These are phyloP conservation scores for Anneissia japonica DNA, from an alignment of 35 echinoderm and acorn worm species.

Conservation along the genomic window DNA sequence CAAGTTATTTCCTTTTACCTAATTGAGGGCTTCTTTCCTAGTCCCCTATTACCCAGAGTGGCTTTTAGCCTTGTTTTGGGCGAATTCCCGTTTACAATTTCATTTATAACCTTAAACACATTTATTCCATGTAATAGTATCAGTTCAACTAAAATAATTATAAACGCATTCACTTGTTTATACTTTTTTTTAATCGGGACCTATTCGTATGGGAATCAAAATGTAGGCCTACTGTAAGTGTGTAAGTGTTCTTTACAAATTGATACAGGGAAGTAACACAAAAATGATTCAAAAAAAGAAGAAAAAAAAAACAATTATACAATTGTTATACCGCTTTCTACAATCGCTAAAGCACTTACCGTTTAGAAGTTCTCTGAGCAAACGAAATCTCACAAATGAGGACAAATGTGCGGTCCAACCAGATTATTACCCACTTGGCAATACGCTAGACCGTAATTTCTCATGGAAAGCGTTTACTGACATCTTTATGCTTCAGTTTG, in stretches of 20 bases:
- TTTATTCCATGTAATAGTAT: no score
- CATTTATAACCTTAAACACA: no score
- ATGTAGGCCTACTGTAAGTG: background rate
- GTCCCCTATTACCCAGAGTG: no score
- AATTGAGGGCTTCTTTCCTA: no score
- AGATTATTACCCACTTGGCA: background rate
- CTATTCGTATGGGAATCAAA: background rate
- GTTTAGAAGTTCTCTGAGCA: background rate
- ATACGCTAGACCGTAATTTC: background rate
- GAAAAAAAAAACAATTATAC: background rate
- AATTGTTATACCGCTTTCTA: background rate
- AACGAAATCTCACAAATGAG: background rate
- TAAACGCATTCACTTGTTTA: no score
- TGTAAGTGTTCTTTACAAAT: background rate
- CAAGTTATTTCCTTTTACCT: no score
- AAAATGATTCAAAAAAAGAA: no score
- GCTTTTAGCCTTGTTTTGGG: no score
- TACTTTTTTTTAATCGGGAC: no score
- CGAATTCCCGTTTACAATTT: no score
- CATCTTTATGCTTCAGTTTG: background rate
- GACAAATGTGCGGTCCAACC: background rate
- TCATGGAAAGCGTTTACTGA: background rate
- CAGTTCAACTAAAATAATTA: no score
- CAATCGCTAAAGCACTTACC: background rate
- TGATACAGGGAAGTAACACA: background rate